Evolutionary conservation across 2,888 invertebrate genomes (phyloP).

Genomic region (Brenthis ino): DNA sequence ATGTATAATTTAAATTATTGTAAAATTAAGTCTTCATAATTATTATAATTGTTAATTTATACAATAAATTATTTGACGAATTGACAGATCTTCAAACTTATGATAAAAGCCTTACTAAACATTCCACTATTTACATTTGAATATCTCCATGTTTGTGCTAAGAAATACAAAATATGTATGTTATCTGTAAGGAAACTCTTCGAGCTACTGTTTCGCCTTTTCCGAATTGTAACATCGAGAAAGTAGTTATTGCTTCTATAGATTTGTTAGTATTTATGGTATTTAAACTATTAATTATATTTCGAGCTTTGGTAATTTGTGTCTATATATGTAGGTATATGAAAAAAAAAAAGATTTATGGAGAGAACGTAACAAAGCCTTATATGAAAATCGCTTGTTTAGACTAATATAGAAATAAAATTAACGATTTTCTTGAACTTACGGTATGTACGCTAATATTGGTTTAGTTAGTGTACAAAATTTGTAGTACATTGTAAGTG

Average conservation of each 20-base stretch:
- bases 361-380: no score
- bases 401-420: no score
- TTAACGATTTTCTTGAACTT: no score
- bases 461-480: no score
- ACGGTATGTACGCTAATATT: no score
- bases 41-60: slow-evolving; percentile 7
- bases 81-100: slow-evolving; percentile 63
- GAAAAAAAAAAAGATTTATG: no score
- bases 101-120: slow-evolving; percentile 78
- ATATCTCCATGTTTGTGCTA: slow-evolving; percentile 62
- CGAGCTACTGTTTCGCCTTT: slow-evolving; percentile 19
- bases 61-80: slow-evolving; percentile 32
- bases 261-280: neutral
- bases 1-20: neutral
- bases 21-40: neutral
- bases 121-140: slow-evolving; percentile 78
- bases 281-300: neutral
- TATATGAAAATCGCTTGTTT: no score
- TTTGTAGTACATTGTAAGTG: no score
- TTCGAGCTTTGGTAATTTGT: slow-evolving; percentile 1
- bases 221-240: slow-evolving; percentile 16
- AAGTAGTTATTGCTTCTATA: slow-evolving; percentile 11
- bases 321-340: no score
- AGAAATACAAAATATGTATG: slow-evolving; percentile 27
- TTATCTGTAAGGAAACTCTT: slow-evolving; percentile 17